A percentile compares a stretch with the other conserved stretches of the same genome.
phyloP scores from a whole-genome alignment of 2,113 vertebrate genomes.

The Alaudala cheleensis region DNA sequence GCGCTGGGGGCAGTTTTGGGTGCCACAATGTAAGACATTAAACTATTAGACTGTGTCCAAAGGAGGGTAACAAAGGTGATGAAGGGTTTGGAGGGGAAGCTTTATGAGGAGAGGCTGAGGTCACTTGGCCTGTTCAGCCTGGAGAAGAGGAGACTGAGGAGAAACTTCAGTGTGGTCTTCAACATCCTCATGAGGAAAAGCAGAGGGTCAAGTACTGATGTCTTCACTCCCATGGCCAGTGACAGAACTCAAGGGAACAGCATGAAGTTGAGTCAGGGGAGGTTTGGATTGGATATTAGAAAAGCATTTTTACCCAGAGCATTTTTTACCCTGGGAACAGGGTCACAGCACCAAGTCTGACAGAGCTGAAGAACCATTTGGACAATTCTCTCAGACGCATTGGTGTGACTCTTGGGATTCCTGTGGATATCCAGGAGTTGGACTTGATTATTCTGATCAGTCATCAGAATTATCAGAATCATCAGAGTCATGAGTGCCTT shows the following conservation, averaged over 20 bases:
- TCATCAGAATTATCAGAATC: not conserved
- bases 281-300: not conserved
- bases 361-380: not conserved
- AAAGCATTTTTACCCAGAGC: not conserved
- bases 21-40: rapidly evolving
- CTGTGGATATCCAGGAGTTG: not conserved
- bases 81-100: not conserved
- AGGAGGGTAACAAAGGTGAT: not conserved
- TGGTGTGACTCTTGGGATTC: not conserved
- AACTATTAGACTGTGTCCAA: not conserved
- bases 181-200: not conserved
- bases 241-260: rapidly evolving
- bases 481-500: not conserved
- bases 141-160: not conserved
- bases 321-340: not conserved
- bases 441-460: not conserved
- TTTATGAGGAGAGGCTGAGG: not conserved
- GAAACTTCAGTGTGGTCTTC: not conserved
- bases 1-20: not conserved
- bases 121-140: not conserved
- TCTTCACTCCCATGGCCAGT: not conserved
- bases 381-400: not conserved
- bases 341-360: not conserved
- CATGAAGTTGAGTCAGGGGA: not conserved
- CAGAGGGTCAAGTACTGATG: rapidly evolving